A percentile compares a stretch with the other conserved stretches of the same genome.
phyloP scores from a whole-genome alignment of 2,113 vertebrate genomes.

The Aphelocoma coerulescens region DNA sequence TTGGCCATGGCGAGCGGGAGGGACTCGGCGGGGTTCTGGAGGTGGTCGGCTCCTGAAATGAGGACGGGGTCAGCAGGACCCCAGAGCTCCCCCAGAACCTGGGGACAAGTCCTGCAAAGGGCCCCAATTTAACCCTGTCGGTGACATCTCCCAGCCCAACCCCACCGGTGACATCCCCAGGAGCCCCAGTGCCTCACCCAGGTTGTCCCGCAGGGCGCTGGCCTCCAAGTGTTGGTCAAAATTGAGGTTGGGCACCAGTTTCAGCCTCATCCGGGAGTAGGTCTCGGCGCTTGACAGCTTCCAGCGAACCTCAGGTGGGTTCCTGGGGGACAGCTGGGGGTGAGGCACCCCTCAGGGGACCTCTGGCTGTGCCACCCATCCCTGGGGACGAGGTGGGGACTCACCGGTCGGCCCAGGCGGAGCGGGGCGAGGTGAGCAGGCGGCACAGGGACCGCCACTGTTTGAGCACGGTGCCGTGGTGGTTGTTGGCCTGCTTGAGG shows the following conservation, averaged over 20 bases:
- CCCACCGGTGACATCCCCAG: rapidly evolving
- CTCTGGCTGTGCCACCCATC: rapidly evolving
- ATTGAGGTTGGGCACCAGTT: slow-evolving; percentile 91
- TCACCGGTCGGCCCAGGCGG: slow-evolving; percentile 88
- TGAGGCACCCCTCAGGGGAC: background rate
- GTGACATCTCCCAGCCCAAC: background rate
- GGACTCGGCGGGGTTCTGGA: slow-evolving; percentile 75
- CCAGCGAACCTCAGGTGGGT: slow-evolving; percentile 79
- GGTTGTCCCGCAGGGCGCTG: slow-evolving; percentile 93
- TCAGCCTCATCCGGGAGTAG: slow-evolving; percentile 94
- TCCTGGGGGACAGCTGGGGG: slow-evolving; percentile 30
- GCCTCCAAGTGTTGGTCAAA: slow-evolving; percentile 88
- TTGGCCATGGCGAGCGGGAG: slow-evolving; percentile 89
- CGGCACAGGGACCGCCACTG: slow-evolving; percentile 87
- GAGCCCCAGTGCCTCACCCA: slow-evolving; percentile 73
- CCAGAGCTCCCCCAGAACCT: rapidly evolving
- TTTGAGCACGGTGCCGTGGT: slow-evolving; percentile 81
- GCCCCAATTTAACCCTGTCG: rapidly evolving
- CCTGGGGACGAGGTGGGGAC: rapidly evolving
- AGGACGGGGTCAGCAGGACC: background rate
- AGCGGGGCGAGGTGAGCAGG: slow-evolving; percentile 84
- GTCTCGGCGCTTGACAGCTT: slow-evolving; percentile 90
- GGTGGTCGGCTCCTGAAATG: slow-evolving; percentile 81
- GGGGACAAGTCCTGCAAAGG: rapidly evolving
- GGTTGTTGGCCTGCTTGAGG: slow-evolving; percentile 84